phyloP scores from a whole-genome alignment of 35 echinoderm and acorn worm genomes.

The Apostichopus californicus region DNA sequence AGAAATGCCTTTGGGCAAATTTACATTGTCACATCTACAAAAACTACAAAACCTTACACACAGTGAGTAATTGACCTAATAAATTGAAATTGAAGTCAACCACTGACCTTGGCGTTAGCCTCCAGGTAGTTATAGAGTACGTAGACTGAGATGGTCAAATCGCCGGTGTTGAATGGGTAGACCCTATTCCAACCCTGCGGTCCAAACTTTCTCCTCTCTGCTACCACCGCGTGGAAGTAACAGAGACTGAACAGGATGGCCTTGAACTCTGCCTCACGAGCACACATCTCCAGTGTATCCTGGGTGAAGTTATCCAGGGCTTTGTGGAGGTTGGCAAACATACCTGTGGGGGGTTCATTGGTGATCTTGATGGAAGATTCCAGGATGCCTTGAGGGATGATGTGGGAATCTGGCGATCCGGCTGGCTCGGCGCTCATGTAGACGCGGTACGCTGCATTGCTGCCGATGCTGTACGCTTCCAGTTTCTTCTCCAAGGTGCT shows the following conservation, averaged over 20 bases:
- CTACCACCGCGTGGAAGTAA: conserved; percentile 99
- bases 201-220: conserved; percentile 95
- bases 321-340: conserved; percentile 99
- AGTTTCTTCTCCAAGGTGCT: conserved; percentile 97
- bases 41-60: no score
- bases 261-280: conserved; percentile 97
- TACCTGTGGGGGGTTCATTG: conserved; percentile 99
- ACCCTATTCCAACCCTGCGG: conserved; percentile 97
- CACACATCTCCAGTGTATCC: conserved; percentile 98
- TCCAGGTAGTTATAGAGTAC: conserved; percentile 99
- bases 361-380: conserved; percentile 99
- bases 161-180: conserved; percentile 98
- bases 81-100: no score
- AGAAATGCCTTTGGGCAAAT: no score
- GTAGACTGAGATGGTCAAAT: conserved; percentile 96
- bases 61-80: no score
- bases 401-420: conserved; percentile 75
- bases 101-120: conserved; percentile 91
- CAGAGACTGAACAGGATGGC: conserved; percentile 95
- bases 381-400: conserved; percentile 96
- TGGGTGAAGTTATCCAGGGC: conserved; percentile 96
- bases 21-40: no score
- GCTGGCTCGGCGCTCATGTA: conserved; percentile 99
- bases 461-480: conserved; percentile 85
- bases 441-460: conserved; percentile 84